Conservation (phyloP, 2,113 vertebrate species). For the Trochalopteron elliotii region DNA sequence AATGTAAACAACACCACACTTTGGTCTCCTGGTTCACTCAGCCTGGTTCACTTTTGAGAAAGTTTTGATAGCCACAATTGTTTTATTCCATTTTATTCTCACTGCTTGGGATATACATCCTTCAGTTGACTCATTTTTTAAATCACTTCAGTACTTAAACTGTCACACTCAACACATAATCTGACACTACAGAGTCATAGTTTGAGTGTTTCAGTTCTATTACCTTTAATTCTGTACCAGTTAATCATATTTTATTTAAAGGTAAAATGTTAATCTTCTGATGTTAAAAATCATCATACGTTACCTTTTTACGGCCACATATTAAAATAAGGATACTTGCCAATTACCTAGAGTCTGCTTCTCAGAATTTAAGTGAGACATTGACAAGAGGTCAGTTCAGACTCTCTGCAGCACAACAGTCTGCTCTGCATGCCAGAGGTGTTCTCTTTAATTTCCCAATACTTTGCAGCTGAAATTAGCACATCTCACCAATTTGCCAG, state of each 20-base stretch:
- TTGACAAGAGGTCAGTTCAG: slow-evolving; percentile 28
- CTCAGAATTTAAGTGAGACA: slow-evolving; percentile 17
- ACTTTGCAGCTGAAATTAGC: neutral
- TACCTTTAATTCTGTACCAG: slow-evolving; percentile 32
- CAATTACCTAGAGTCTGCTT: slow-evolving; percentile 19
- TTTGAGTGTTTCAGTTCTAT: slow-evolving; percentile 52
- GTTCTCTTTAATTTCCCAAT: neutral
- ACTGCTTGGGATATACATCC: neutral
- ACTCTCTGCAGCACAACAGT: neutral
- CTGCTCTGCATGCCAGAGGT: neutral
- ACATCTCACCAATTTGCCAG: neutral
- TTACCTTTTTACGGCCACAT: neutral
- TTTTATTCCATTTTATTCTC: slow-evolving; percentile 21
- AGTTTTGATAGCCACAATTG: neutral
- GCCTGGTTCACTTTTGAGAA: neutral
- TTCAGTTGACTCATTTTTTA: slow-evolving; percentile 26
- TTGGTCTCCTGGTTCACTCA: neutral
- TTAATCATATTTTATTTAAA: slow-evolving; percentile 66
- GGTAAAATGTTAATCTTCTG: slow-evolving; percentile 60
- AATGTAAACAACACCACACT: neutral
- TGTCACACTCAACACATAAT: slow-evolving; percentile 44
- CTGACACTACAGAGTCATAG: slow-evolving; percentile 33
- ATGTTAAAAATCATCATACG: slow-evolving; percentile 49
- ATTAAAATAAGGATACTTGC: slow-evolving; percentile 41
- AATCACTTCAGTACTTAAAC: slow-evolving; percentile 53